Evolutionary conservation across 2,888 invertebrate species (phyloP), one percentile per base, ranked within the genome.

Genomic region (Drosophila anomalata): DNA sequence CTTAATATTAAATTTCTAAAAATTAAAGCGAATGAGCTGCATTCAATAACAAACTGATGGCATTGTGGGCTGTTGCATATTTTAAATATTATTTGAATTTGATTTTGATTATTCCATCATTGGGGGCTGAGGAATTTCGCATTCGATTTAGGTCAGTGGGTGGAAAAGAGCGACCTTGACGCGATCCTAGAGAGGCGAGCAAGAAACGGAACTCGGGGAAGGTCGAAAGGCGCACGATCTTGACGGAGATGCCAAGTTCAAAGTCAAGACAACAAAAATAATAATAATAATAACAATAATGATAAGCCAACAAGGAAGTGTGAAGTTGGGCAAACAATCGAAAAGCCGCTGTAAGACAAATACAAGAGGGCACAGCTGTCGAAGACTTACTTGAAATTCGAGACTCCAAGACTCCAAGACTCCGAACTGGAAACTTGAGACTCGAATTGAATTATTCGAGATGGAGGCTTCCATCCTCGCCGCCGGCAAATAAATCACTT

Each of bases 191-290:
- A 62, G 48, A 62, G 22, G n/a, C 14, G 14, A 24, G 33, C 22
- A 22, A 22, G 22, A 33, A 20, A n/a, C 20, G 22, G 20, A 22
- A 17, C 14, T 20, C 9, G 29, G 33, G 57, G 42, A 66, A 66
- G 70, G 67, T 69, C 69, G 57, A 50, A n/a, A 48, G 61, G 31
- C 62, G 47, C 66, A 68, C 57, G 67, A 67, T 69, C 58, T 58
- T 58, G 58, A 17, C 29, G 69, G 54, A 48, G 58, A 36, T 67
- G 65, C 46, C 70, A 67, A 67, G 67, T 67, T 67, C 67, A 67
- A 68, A 50, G 66, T 50, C 66, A 29, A 56, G 47, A n/a, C 69
- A 68, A 55, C 39, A 55, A 67, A 3, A 36, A 36, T 33, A 12
- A 36, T 1, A 6, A n/a, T 36, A n/a, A 36, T 53, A 42, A 66